Percentiles rank a stretch among this genome's conserved stretches.
These are phyloP conservation scores for Phataginus tetradactyla DNA, from an alignment of 2,797 vertebrate species.

Conservation along the genomic window DNA sequence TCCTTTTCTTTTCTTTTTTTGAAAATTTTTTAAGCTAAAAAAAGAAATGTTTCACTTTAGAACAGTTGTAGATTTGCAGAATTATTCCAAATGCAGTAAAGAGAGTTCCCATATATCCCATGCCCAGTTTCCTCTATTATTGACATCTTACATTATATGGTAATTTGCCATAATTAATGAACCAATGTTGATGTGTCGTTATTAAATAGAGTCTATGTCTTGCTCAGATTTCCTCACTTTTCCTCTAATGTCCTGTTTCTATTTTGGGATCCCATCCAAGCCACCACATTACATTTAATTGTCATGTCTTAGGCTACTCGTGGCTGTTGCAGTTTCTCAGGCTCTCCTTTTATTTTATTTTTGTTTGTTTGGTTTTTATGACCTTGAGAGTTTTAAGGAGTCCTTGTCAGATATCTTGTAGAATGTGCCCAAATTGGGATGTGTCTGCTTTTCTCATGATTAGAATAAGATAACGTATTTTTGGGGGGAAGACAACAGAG, in stretches of 20 bases:
- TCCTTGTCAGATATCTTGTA: not conserved
- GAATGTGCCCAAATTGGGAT: not conserved
- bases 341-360: no score
- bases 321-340: not conserved
- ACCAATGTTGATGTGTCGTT: no score
- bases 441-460: no score
- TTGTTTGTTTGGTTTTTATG: not conserved
- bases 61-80: not conserved
- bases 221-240: not conserved
- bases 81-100: not conserved
- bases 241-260: no score
- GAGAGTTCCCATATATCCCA: not conserved
- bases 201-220: not conserved
- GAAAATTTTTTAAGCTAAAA: not conserved
- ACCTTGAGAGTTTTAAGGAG: not conserved
- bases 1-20: not conserved
- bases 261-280: no score
- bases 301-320: not conserved
- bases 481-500: not conserved
- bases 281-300: not conserved
- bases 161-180: no score
- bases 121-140: not conserved
- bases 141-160: rapidly evolving
- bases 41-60: not conserved
- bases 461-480: not conserved